These are phyloP conservation scores for Mormoops blainvillei DNA, from an alignment of 2,113 vertebrate genomes.

Conservation along the genomic window DNA sequence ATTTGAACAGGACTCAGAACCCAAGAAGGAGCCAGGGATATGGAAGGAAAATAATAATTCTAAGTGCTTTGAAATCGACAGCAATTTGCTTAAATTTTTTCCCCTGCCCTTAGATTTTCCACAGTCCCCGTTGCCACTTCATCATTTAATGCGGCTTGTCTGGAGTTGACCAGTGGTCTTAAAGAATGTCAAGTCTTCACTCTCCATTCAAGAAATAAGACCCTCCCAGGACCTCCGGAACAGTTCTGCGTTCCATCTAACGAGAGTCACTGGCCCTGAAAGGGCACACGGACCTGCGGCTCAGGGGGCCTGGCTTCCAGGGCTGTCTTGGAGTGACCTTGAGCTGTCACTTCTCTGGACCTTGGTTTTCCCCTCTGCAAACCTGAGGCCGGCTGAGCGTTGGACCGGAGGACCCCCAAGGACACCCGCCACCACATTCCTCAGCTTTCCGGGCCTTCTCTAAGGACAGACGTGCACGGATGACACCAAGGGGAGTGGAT, in stretches of 20 bases:
- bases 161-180: not conserved
- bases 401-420: not conserved
- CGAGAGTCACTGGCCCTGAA: not conserved
- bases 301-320: not conserved
- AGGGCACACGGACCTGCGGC: not conserved
- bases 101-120: not conserved
- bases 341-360: not conserved
- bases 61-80: slow-evolving; percentile 68
- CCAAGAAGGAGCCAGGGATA: slow-evolving; percentile 55
- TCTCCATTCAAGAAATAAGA: slow-evolving; percentile 42
- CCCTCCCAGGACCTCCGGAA: not conserved
- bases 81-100: not conserved
- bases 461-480: not conserved
- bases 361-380: not conserved
- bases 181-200: not conserved
- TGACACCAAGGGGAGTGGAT: not conserved
- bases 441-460: not conserved
- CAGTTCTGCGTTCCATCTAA: not conserved
- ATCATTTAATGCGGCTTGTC: not conserved
- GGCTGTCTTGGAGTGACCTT: not conserved
- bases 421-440: rapidly evolving
- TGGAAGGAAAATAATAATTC: slow-evolving; percentile 66
- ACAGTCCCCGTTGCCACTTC: not conserved
- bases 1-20: slow-evolving; percentile 68
- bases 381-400: not conserved